Percentiles rank a stretch among this genome's conserved stretches.
Evolutionary conservation across 2,113 vertebrate species (phyloP).

Genomic region (Paracanthobrama guichenoti): DNA sequence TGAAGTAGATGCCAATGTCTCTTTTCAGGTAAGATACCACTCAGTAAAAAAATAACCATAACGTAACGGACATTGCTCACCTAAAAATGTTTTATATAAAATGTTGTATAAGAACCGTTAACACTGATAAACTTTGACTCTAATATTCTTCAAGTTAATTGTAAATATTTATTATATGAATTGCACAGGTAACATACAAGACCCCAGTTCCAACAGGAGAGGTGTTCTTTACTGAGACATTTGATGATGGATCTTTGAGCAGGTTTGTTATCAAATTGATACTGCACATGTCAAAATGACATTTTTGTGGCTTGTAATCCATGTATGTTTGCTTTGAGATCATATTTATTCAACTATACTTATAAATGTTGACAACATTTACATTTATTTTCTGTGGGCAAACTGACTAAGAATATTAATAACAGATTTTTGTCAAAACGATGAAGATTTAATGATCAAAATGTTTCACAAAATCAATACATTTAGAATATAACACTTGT

Average conservation of each 20-base stretch:
- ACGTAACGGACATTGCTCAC: background rate
- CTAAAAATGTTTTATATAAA: too few relatives aligned
- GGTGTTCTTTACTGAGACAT: conserved; percentile 90
- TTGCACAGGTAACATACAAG: conserved; percentile 85
- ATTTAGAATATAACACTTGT: background rate
- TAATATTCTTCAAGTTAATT: background rate
- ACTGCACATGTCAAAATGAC: background rate
- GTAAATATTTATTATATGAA: background rate
- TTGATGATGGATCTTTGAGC: conserved; percentile 85
- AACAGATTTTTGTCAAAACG: background rate
- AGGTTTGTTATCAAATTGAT: conserved; percentile 71
- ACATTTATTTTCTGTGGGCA: background rate
- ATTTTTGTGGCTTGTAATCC: background rate
- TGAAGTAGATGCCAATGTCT: conserved; percentile 68
- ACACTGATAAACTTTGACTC: background rate
- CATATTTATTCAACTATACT: background rate
- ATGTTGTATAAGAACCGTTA: background rate
- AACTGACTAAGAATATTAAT: background rate
- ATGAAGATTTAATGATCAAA: background rate
- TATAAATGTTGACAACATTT: background rate
- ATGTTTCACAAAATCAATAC: too few relatives aligned
- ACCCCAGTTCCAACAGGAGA: conserved; percentile 90
- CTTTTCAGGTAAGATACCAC: conserved; percentile 80
- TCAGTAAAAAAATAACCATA: background rate
- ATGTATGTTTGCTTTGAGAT: background rate